Percentiles rank a stretch among this genome's conserved stretches.
phyloP scores from a whole-genome alignment of 2,113 vertebrate genomes.

The Fulmarus glacialis region DNA sequence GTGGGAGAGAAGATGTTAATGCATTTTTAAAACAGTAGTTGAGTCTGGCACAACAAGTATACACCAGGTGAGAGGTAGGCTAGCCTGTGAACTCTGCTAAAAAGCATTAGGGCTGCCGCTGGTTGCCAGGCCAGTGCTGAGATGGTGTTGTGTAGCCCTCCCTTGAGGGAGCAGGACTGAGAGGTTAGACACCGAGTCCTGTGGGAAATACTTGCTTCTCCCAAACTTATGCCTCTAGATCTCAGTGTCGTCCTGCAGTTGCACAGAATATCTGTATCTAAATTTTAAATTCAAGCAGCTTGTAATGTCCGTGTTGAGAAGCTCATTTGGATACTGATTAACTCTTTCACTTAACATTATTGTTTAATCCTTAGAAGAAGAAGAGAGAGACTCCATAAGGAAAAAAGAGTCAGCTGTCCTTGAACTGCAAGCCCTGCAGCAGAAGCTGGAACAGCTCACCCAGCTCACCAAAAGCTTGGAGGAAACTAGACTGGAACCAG shows the following conservation, averaged over 20 bases:
- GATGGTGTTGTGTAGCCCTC: neutral
- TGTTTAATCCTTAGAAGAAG: slow-evolving; percentile 58
- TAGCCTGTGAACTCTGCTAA: neutral
- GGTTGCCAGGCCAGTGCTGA: neutral
- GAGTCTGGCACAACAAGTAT: no score
- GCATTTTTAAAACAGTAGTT: neutral
- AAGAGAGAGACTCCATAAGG: slow-evolving; percentile 67
- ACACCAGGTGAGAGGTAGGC: neutral
- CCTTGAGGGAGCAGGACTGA: neutral
- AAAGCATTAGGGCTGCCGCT: neutral
- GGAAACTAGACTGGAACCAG: slow-evolving; percentile 15
- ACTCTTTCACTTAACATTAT: neutral
- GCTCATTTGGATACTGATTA: neutral
- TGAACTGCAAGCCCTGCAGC: slow-evolving; percentile 74
- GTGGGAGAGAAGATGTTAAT: neutral
- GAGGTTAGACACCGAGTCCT: neutral
- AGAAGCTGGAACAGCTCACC: slow-evolving; percentile 78
- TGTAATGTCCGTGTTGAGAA: neutral
- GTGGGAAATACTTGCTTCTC: neutral
- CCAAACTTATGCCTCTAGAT: neutral
- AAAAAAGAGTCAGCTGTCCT: slow-evolving; percentile 73
- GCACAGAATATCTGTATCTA: neutral
- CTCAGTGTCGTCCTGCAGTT: fast-evolving
- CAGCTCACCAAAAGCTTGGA: slow-evolving; percentile 62
- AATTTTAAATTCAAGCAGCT: neutral